Percentiles rank a stretch among this genome's conserved stretches.
phyloP scores from a whole-genome alignment of 1,140 invertebrate species.

The Aphelinus certus region DNA sequence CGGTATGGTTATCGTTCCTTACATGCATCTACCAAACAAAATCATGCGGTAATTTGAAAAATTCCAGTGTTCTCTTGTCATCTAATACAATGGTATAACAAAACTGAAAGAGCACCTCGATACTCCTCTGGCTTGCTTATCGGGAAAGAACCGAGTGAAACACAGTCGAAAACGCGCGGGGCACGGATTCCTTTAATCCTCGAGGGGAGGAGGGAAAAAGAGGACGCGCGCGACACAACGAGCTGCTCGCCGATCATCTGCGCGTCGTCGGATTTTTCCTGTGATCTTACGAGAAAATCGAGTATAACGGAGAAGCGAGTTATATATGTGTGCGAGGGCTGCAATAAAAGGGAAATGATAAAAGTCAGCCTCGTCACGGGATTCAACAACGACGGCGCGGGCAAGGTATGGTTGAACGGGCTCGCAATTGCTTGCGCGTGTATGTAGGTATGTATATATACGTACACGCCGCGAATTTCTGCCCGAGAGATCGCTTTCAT shows the following conservation, averaged over 20 bases:
- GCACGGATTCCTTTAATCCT: conserved; percentile 23
- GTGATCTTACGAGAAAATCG: conserved; percentile 9
- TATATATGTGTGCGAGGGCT: not conserved
- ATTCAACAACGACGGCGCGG: conserved; percentile 20
- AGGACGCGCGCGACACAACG: not conserved
- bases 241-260: not conserved
- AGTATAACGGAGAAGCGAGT: conserved; percentile 16
- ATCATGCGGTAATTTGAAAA: no score
- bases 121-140: no score
- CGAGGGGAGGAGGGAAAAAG: not conserved
- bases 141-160: no score
- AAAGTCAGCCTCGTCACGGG: conserved; percentile 27
- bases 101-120: no score
- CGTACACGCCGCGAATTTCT: not conserved
- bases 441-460: conserved; percentile 33
- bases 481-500: conserved; percentile 45
- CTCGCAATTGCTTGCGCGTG: not conserved
- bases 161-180: no score
- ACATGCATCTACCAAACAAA: no score
- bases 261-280: not conserved
- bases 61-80: no score
- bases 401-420: conserved; percentile 7
- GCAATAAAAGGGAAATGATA: conserved; percentile 36
- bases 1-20: no score
- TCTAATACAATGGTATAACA: no score